Evolutionary conservation across 2,113 vertebrate genomes (phyloP), one percentile per base, ranked within the genome.

Genomic region (Fregata magnificens): DNA sequence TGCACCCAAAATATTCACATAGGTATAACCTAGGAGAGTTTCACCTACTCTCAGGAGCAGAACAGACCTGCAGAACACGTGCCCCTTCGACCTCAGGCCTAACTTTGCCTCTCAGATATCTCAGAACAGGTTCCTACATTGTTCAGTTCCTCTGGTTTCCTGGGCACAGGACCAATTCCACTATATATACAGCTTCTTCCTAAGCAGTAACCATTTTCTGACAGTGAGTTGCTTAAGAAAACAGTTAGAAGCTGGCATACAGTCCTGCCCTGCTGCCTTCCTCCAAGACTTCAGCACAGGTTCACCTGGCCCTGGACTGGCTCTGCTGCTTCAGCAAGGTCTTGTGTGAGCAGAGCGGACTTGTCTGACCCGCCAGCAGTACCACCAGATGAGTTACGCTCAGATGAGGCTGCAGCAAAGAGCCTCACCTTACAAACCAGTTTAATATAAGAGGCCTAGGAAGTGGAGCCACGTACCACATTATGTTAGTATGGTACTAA

Each of bases 191-290:
- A 2, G 38, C 44, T 77, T 49, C 45, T 38, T 77, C n/a, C 69
- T 45, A 53, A 87, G 62, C 42, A 70, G 40, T 44, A 40, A 76
- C 26, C 21, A 44, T 65, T 40, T 80, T 24, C 79, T 86, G n/a
- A 29, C 59, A 76, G 25, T 6, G 63, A 85, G 38, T 4, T 62
- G 31, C 55, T 50, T 76, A 63, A 58, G 63, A 55, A n/a, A 82
- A 79, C 55, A 81, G 71, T 40, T 67, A 73, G 66, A 80, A 80
- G 36, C 36, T 86, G 50, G 16, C 6, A 3, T 25, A 38, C 22
- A 72, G 58, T 13, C 63, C 47, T 71, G 24, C 74, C 50, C 45
- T 0, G 0, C 28, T 58, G 38, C 59, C 11, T 4, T 78, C n/a
- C 72, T 86, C 52, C 18, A 36, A 53, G 40, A 56, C 17, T 28